Base-by-base conservation (phyloP, 1,140 invertebrate genomes). In the Drosophila suzukii region DNA sequence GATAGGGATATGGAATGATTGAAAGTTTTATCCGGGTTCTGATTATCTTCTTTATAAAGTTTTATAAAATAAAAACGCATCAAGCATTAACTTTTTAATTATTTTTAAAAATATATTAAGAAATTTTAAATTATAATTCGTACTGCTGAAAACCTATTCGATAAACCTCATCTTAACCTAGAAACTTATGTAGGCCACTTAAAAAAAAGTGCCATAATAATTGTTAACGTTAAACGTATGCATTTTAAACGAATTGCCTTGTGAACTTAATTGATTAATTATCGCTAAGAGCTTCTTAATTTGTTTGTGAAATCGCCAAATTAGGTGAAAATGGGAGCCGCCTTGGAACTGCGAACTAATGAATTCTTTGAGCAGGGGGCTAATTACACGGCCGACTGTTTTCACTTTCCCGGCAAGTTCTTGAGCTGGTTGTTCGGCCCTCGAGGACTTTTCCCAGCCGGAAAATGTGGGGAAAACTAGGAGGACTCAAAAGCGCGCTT, bases 401-500 rank as follows among this genome's bases (percentile, higher is more conserved):
- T 49, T 10, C 63, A 46, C 60, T 38, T 46, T 32, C 32, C 17
- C 41, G n/a, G 24, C 24, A 2, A 17, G 24, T 43, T 44, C 39
- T 39, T 32, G 17, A 20, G 50, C 32, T 17, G 27, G 4, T 51
- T 51, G 59, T 20, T 65, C 30, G 27, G 43, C 44, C 20, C 36
- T 39, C 30, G 41, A 38, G 15, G 41, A 44, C 27, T 47, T 66
- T 43, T 62, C 15, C 24, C 27, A 20, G 7, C 41, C 36, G 60
- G 55, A 58, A 60, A 60, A 61, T 24, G 60, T 10, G 17, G 30
- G 13, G 30, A 60, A 6, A 60, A 56, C 38, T 57, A 68, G 24
- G 50, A 41, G 15, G 71, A 41, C 71, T 73, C 56, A 5, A 74
- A 73, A 41, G 49, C 24, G 56, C 56, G 34, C 56, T 60, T 75